Evolutionary conservation across 2,888 invertebrate genomes (phyloP).

Genomic region (Agriotes lineatus): DNA sequence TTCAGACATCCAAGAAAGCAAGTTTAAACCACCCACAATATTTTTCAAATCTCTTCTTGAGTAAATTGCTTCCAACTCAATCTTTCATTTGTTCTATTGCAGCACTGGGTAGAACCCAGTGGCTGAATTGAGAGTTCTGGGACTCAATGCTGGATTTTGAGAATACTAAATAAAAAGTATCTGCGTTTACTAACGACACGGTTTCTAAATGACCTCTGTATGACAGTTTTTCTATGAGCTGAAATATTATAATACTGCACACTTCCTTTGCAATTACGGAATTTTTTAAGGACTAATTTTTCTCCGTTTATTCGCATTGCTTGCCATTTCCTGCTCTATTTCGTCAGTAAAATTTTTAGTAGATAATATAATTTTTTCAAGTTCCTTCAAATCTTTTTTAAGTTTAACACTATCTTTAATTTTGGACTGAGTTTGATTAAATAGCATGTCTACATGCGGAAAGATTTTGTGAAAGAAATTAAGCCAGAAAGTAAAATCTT

Average conservation of each 20-base stretch:
- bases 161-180: background rate
- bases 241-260: background rate
- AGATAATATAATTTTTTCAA: background rate
- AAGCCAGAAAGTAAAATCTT: background rate
- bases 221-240: background rate
- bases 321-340: background rate
- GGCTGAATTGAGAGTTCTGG: background rate
- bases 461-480: conserved; percentile 4
- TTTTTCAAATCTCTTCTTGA: conserved; percentile 1
- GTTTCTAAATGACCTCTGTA: conserved; percentile 2
- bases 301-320: background rate
- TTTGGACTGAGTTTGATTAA: conserved; percentile 8
- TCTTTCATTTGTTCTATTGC: background rate
- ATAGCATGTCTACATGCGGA: conserved; percentile 3
- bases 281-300: background rate
- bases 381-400: background rate
- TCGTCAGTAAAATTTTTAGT: background rate
- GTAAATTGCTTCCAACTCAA: background rate
- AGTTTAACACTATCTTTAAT: background rate
- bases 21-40: background rate
- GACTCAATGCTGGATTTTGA: background rate
- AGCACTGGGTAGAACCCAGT: conserved; percentile 1
- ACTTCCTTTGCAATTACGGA: background rate
- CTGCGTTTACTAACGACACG: too few relatives aligned
- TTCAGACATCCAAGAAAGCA: background rate